phyloP scores from a whole-genome alignment of 1,140 invertebrate species.

The Camponotus pennsylvanicus region DNA sequence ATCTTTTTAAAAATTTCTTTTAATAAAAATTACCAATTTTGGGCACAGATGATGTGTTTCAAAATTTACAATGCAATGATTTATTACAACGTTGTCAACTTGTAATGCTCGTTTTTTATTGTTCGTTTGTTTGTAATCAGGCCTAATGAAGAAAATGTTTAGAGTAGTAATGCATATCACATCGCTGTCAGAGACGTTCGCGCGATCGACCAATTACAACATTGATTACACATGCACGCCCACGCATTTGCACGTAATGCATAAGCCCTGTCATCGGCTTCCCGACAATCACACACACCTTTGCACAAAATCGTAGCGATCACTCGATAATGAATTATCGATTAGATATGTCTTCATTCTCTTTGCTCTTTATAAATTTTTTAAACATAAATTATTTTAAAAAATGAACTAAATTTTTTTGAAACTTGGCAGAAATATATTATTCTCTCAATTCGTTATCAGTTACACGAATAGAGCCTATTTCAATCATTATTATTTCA shows the following conservation, averaged over 20 bases:
- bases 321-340: not conserved
- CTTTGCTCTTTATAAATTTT: not conserved
- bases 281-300: not conserved
- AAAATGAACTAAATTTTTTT: not conserved
- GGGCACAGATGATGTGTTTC: not conserved
- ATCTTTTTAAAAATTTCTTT: not conserved
- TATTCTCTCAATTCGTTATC: not conserved
- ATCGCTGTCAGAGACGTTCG: slow-evolving; percentile 51
- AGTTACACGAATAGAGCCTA: not conserved
- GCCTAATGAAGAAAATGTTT: slow-evolving; percentile 36
- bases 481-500: not conserved
- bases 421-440: not conserved
- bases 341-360: not conserved
- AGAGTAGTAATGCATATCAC: slow-evolving; percentile 31
- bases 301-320: not conserved
- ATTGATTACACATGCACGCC: slow-evolving; percentile 48
- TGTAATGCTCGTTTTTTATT: slow-evolving; percentile 20
- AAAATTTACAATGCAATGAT: not conserved
- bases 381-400: not conserved
- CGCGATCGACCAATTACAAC: slow-evolving; percentile 52
- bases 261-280: slow-evolving; percentile 26
- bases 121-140: not conserved
- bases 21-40: not conserved
- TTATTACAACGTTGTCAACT: not conserved
- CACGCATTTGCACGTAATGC: slow-evolving; percentile 26